Conservation (phyloP, 2,888 invertebrate species). For the Aleiodes alternator region DNA sequence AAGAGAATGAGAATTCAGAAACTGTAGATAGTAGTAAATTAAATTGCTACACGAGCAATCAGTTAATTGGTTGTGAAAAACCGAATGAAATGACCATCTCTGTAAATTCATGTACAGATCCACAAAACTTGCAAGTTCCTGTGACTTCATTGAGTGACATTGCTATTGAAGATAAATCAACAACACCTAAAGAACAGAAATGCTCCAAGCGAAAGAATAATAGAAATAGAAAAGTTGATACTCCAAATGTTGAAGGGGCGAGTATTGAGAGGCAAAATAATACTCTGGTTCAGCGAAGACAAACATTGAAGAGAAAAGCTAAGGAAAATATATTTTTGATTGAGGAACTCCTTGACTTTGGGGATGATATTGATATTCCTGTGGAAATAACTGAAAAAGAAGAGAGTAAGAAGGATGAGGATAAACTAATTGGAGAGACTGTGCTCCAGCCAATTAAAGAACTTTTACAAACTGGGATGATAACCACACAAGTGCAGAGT, state of each 20-base stretch:
- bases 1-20: not conserved
- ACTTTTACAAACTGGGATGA: not conserved
- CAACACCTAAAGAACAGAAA: constrained; percentile 2
- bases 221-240: constrained; percentile 24
- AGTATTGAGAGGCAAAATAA: constrained; percentile 26
- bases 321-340: constrained; percentile 47
- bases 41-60: not conserved
- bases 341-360: constrained; percentile 49
- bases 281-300: constrained; percentile 40
- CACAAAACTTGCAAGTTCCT: not conserved
- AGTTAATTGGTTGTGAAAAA: not conserved
- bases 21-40: constrained; percentile 3
- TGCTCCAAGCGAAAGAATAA: constrained; percentile 34
- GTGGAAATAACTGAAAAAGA: not conserved
- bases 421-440: not conserved
- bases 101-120: not conserved
- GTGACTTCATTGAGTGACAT: not conserved
- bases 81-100: not conserved
- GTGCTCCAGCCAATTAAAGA: not conserved
- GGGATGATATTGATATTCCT: constrained; percentile 43
- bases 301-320: constrained; percentile 44
- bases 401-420: not conserved
- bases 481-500: constrained; percentile 10
- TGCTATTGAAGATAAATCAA: not conserved
- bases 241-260: constrained; percentile 4